These are phyloP conservation scores for Brachionus angularis DNA, from an alignment of 1,140 invertebrate genomes.

Conservation along the genomic window DNA sequence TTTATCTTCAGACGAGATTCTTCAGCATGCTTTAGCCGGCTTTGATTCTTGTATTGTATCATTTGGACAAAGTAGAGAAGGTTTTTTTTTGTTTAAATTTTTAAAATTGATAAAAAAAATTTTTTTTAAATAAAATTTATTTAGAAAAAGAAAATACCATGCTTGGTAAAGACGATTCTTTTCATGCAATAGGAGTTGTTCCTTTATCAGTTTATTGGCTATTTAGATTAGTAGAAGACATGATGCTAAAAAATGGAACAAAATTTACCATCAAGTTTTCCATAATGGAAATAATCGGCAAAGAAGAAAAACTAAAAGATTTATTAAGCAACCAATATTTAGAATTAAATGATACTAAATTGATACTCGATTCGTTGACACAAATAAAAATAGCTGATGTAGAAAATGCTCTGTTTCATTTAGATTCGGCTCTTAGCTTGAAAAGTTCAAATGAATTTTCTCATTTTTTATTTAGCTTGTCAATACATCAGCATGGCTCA, in stretches of 20 bases:
- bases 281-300: neutral
- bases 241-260: neutral
- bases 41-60: conserved; percentile 4
- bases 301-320: neutral
- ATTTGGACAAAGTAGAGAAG: neutral
- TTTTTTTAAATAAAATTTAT: too few species aligned
- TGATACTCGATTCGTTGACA: neutral
- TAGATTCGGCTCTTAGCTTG: neutral
- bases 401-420: neutral
- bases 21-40: neutral
- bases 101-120: too few species aligned
- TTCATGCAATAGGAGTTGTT: neutral
- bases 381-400: neutral
- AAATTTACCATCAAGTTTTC: neutral
- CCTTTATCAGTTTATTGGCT: conserved; percentile 11
- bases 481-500: neutral
- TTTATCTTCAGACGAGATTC: neutral
- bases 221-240: conserved; percentile 13
- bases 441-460: neutral
- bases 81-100: too few species aligned
- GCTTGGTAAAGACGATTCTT: neutral
- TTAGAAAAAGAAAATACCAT: too few species aligned
- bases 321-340: too few species aligned
- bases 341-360: too few species aligned
- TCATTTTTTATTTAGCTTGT: neutral